Percentiles rank a stretch among this genome's conserved stretches.
phyloP scores from a whole-genome alignment of 2,797 vertebrate genomes.

The Ctenosaura bakeri region DNA sequence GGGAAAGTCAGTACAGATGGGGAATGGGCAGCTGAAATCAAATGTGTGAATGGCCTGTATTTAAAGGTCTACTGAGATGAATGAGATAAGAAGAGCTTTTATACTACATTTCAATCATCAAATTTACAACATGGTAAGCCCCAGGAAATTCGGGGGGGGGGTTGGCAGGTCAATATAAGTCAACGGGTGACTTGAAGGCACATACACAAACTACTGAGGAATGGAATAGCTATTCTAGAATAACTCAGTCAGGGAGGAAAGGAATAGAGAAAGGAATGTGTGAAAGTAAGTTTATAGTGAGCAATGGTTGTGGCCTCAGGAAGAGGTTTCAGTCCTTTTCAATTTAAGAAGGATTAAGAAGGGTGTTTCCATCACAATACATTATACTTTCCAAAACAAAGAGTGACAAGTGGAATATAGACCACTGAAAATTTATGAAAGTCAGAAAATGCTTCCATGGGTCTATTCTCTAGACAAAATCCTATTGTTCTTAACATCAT shows the following conservation, averaged over 20 bases:
- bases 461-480: background rate
- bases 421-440: background rate
- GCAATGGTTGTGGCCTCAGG: background rate
- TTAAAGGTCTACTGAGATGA: background rate
- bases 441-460: too few species aligned
- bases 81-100: background rate
- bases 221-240: rapidly evolving
- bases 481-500: conserved; percentile 5
- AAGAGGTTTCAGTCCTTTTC: background rate
- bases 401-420: background rate
- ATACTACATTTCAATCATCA: background rate
- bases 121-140: background rate
- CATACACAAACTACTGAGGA: background rate
- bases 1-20: background rate
- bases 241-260: background rate
- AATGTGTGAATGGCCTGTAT: background rate
- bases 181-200: too few species aligned
- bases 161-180: too few species aligned
- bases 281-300: background rate
- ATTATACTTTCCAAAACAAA: background rate
- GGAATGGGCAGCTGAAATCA: background rate
- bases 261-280: background rate
- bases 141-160: too few species aligned
- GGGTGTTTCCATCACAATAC: background rate
- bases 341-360: background rate